These are phyloP conservation scores for Caenorhabditis wallacei DNA, from an alignment of 2,888 invertebrate genomes.

Conservation along the genomic window DNA sequence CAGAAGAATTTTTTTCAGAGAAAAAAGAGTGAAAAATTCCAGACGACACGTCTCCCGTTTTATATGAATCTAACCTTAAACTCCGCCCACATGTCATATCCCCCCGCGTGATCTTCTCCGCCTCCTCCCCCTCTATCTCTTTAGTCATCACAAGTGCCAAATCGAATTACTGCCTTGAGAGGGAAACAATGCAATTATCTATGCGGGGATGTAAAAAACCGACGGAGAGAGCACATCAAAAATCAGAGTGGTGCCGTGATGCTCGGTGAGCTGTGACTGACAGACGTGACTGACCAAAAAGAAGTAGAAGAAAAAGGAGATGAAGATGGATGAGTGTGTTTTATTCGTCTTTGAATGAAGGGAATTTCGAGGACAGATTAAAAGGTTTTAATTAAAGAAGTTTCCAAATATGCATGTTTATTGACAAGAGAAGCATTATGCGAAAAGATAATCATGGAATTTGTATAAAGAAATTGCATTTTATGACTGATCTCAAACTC, in stretches of 20 bases:
- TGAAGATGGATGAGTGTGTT: background rate
- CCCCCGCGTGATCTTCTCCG: conserved; percentile 8
- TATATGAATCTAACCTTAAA: background rate
- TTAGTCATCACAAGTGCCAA: conserved; percentile 24
- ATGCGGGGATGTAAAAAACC: conserved; percentile 6
- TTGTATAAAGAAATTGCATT: too few relatives aligned
- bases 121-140: background rate
- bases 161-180: conserved; percentile 21
- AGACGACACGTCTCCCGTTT: background rate
- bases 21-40: background rate
- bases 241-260: conserved; percentile 10
- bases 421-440: background rate
- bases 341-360: background rate
- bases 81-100: conserved; percentile 9
- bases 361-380: background rate
- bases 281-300: conserved; percentile 4
- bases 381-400: too few relatives aligned
- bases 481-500: background rate
- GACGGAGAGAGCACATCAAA: conserved; percentile 4
- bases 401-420: too few relatives aligned
- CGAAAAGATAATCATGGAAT: background rate
- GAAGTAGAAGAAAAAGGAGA: conserved; percentile 4
- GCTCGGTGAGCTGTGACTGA: conserved; percentile 29
- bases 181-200: conserved; percentile 41
- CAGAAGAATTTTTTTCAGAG: background rate